phyloP scores from a whole-genome alignment of 2,113 vertebrate species.

The Mormyrus lacerda region DNA sequence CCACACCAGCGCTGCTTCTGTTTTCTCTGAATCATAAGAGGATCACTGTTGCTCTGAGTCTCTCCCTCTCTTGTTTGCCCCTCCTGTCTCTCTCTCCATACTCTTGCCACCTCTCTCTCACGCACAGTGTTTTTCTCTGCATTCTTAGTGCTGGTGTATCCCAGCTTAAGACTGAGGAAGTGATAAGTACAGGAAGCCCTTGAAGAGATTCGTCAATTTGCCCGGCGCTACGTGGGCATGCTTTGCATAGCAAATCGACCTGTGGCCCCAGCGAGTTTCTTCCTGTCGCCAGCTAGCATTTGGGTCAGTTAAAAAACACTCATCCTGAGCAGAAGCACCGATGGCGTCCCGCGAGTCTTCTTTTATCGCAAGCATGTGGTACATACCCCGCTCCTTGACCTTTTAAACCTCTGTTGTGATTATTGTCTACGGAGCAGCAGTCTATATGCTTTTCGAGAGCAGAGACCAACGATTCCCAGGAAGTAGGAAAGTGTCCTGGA shows the following conservation, averaged over 20 bases:
- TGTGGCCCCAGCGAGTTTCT: constrained; percentile 1
- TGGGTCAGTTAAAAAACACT: neutral
- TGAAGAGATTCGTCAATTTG: constrained; percentile 22
- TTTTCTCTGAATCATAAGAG: neutral
- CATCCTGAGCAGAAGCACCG: neutral
- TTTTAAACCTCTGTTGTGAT: neutral
- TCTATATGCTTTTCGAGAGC: neutral
- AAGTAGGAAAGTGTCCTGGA: neutral
- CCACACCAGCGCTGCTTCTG: neutral
- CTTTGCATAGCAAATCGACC: constrained; percentile 28
- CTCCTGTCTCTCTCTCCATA: neutral
- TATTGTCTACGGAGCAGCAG: neutral
- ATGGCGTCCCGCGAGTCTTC: neutral
- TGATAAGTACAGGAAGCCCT: constrained; percentile 15
- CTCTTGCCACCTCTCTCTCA: neutral
- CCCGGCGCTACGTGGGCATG: constrained; percentile 18
- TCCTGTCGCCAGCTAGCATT: constrained; percentile 3
- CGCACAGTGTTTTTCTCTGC: neutral
- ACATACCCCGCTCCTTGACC: neutral
- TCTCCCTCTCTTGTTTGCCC: neutral
- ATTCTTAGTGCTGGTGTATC: neutral
- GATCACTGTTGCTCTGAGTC: neutral
- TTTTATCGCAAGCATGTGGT: neutral
- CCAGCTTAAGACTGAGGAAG: neutral
- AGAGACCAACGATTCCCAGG: neutral